Percentiles rank a stretch among this genome's conserved stretches.
phyloP scores from a whole-genome alignment of 2,797 vertebrate species.

The Hydrolagus colliei region DNA sequence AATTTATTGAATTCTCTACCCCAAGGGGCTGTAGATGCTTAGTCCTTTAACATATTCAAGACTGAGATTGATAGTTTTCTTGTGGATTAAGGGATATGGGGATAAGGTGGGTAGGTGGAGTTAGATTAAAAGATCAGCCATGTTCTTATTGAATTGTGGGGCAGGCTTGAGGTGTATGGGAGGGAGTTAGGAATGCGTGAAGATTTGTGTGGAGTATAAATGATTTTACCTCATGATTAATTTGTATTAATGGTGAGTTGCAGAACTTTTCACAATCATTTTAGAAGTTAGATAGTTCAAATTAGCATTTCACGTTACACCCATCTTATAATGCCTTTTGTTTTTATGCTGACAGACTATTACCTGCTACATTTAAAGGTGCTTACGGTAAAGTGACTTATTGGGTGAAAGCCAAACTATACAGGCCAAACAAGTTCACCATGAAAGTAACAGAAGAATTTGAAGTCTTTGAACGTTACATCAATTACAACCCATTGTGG shows the following conservation, averaged over 20 bases:
- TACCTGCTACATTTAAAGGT: slow-evolving; percentile 13
- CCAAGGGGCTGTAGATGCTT: no score
- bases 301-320: neutral
- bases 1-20: no score
- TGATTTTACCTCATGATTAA: neutral
- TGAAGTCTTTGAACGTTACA: neutral
- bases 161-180: no score
- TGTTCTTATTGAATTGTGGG: no score
- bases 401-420: slow-evolving; percentile 26
- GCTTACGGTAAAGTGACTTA: neutral
- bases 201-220: no score
- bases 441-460: slow-evolving; percentile 9
- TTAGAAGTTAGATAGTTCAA: neutral
- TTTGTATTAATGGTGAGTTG: neutral
- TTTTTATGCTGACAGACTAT: neutral
- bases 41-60: no score
- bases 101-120: no score
- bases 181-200: no score
- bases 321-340: neutral
- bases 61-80: no score
- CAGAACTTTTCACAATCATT: neutral
- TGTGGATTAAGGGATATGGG: no score
- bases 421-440: slow-evolving; percentile 17
- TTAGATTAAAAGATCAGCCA: no score
- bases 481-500: neutral